Conservation (phyloP, 1,140 invertebrate species). For the Heliconius congener region DNA sequence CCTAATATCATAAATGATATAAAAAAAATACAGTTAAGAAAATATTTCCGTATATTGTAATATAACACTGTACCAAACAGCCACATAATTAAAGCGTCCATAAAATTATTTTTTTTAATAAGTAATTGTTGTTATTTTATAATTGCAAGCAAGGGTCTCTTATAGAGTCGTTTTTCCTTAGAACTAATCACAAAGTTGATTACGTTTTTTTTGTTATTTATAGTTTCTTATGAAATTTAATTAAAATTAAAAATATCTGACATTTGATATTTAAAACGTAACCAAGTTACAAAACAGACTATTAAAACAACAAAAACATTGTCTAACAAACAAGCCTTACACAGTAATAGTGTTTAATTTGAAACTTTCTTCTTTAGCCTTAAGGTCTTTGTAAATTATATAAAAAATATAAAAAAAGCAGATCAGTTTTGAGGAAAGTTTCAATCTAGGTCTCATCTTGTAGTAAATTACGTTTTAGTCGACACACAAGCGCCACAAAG, state of each 20-base stretch:
- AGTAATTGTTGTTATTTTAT: not conserved
- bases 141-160: not conserved
- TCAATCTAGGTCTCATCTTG: conserved; percentile 33
- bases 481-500: conserved; percentile 42
- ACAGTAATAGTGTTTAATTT: conserved; percentile 22
- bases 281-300: conserved; percentile 17
- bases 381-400: conserved; percentile 16
- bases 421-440: conserved; percentile 32
- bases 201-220: not conserved
- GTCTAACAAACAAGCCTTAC: conserved; percentile 19
- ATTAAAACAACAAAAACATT: conserved; percentile 25
- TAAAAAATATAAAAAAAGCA: not conserved
- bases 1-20: not conserved
- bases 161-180: not conserved
- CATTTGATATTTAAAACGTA: conserved; percentile 20
- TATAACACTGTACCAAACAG: not conserved
- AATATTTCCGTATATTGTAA: not conserved
- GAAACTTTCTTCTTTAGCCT: conserved; percentile 32
- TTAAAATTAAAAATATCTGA: not conserved
- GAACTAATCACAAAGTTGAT: not conserved
- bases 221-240: not conserved
- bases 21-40: not conserved
- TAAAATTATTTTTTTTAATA: not conserved
- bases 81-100: not conserved
- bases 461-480: conserved; percentile 34